Base-by-base conservation (phyloP, 2,888 invertebrate species). In the Nycteola revayana region DNA sequence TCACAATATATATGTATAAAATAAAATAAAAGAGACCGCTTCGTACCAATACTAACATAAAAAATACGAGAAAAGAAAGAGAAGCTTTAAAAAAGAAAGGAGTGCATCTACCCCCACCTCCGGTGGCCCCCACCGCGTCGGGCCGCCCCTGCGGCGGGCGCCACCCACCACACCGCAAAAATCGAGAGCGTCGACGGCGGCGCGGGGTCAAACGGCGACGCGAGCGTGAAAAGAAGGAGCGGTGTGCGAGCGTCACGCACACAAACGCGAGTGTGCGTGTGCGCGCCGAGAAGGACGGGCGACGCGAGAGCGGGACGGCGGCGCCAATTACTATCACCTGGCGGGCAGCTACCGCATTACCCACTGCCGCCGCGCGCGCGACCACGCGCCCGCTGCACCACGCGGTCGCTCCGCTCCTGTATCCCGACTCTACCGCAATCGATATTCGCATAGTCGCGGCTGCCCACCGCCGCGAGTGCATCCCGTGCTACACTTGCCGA, bases 141-240 rank as follows among this genome's bases (percentile, higher is more conserved):
- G 75, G 83, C 83, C 85, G 83, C 81, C 84, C 82, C 89, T 83
- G 83, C 73, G 79, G 79, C 80, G 81, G 89, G 90, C 82, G 84
- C 90, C 90, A 90, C 90, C 90, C 91, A 90, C 90, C 84, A 90
- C 86, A 88, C 81, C 90, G 90, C 90, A 91, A 91, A 91, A 91
- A 91, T 90, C 89, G 89, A 88, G 89, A 89, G 83, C 87, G 83
- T 78, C 85, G 85, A 78, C 88, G 83, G 82, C 83, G 68, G 83
- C 80, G 84, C 86, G 86, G 85, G 87, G 87, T 87, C 87, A 87
- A 86, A 87, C 86, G 85, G 84, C 85, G 86, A 79, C 83, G 85
- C 80, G 78, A 83, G 85, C 86, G 85, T 86, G 84, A 84, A 86
- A 86, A 86, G 86, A 86, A 87, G 85, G 83, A 84, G 76, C 82